Percentiles rank a stretch among this genome's conserved stretches.
Evolutionary conservation across 2,797 vertebrate species (phyloP).

Genomic region (Melanotaenia trifasciata): DNA sequence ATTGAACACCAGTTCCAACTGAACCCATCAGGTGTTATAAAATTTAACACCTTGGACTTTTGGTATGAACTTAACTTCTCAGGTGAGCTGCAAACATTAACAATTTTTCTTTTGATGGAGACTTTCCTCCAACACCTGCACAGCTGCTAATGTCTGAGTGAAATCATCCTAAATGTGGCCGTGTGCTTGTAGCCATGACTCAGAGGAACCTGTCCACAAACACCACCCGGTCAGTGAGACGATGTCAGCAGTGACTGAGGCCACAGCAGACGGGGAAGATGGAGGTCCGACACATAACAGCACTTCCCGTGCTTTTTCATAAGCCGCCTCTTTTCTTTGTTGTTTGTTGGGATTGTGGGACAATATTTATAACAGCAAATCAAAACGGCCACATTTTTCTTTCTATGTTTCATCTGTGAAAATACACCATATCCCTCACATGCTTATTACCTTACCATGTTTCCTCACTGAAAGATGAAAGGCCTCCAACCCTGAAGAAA

Average conservation of each 20-base stretch:
- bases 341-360: background rate
- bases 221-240: constrained; percentile 60
- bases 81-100: constrained; percentile 49
- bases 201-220: constrained; percentile 73
- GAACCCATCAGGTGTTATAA: constrained; percentile 54
- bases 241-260: constrained; percentile 49
- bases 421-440: too few relatives aligned
- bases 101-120: background rate
- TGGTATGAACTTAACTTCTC: constrained; percentile 70
- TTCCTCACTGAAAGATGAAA: too few relatives aligned
- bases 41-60: constrained; percentile 43
- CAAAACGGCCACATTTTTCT: too few relatives aligned
- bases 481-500: background rate
- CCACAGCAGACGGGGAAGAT: background rate
- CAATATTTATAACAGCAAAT: too few relatives aligned
- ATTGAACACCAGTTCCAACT: constrained; percentile 72
- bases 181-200: constrained; percentile 70
- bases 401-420: background rate
- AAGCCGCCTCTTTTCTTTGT: too few relatives aligned
- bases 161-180: background rate
- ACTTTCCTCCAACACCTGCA: background rate
- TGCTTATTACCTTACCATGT: background rate
- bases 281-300: background rate
- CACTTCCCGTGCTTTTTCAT: background rate
- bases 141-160: background rate